These are phyloP conservation scores for Mystacornis crossleyi DNA, from an alignment of 2,113 vertebrate genomes.

Conservation along the genomic window DNA sequence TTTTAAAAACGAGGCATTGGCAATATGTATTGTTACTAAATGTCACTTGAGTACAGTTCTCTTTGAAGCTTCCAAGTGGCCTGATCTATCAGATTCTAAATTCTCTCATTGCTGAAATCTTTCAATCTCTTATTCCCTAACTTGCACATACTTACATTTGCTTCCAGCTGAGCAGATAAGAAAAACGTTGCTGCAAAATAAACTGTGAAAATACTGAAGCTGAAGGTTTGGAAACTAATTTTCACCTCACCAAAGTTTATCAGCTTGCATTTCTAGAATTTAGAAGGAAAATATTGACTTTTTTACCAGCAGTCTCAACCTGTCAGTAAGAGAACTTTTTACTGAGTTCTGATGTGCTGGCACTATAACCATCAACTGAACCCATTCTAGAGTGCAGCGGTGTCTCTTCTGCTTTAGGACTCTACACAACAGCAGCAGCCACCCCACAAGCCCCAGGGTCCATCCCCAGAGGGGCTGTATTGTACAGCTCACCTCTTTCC, in stretches of 20 bases:
- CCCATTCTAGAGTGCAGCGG: neutral
- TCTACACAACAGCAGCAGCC: neutral
- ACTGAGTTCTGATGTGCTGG: neutral
- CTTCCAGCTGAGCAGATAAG: neutral
- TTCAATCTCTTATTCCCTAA: neutral
- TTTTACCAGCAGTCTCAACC: neutral
- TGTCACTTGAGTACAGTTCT: neutral
- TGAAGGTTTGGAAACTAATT: neutral
- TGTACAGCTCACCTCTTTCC: neutral
- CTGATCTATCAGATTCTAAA: neutral
- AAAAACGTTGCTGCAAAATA: neutral
- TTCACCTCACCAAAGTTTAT: neutral
- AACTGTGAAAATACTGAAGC: neutral
- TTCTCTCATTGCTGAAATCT: neutral
- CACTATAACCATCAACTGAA: neutral
- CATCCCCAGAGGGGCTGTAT: neutral
- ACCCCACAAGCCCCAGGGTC: fast-evolving
- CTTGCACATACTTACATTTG: neutral
- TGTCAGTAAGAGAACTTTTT: neutral
- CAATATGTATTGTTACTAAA: neutral
- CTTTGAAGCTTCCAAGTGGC: neutral
- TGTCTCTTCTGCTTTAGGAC: neutral
- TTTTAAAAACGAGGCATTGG: neutral
- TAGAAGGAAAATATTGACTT: neutral
- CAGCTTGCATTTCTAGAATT: neutral